These are phyloP conservation scores for Crotalus horridus DNA, from an alignment of 2,113 vertebrate genomes.

Conservation along the genomic window DNA sequence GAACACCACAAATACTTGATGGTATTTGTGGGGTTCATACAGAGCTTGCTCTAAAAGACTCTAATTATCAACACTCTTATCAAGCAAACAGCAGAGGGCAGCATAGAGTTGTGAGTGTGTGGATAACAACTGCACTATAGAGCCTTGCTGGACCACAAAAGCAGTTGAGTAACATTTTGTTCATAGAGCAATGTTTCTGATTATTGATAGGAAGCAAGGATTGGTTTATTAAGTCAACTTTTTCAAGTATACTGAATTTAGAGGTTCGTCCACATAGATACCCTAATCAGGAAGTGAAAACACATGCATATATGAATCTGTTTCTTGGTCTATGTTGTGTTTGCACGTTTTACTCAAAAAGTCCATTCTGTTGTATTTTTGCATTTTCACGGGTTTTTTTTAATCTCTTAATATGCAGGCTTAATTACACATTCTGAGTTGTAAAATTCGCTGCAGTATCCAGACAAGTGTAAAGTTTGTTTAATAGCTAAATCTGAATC, in stretches of 20 bases:
- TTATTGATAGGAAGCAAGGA: background rate
- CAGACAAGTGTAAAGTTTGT: background rate
- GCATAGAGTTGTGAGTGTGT: slow-evolving; percentile 38
- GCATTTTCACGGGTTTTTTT: background rate
- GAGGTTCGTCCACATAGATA: background rate
- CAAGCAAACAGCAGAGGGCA: slow-evolving; percentile 57
- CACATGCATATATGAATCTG: background rate
- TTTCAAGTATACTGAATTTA: background rate
- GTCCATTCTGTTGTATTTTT: background rate
- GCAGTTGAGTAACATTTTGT: background rate
- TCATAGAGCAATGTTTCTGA: background rate
- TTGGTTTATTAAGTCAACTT: background rate
- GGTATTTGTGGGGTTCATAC: too few relatives aligned
- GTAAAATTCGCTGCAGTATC: background rate
- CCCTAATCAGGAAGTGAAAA: background rate
- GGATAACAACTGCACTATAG: background rate
- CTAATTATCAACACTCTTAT: slow-evolving; percentile 17
- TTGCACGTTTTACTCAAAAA: background rate
- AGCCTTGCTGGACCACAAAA: background rate
- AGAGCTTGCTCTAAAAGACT: background rate
- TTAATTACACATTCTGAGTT: background rate
- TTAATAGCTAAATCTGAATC: background rate
- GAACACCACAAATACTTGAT: accelerated
- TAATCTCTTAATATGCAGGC: background rate
- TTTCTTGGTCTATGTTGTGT: background rate